Evolutionary conservation across 2,113 vertebrate genomes (phyloP).

Genomic region (Telmatochromis sp.): DNA sequence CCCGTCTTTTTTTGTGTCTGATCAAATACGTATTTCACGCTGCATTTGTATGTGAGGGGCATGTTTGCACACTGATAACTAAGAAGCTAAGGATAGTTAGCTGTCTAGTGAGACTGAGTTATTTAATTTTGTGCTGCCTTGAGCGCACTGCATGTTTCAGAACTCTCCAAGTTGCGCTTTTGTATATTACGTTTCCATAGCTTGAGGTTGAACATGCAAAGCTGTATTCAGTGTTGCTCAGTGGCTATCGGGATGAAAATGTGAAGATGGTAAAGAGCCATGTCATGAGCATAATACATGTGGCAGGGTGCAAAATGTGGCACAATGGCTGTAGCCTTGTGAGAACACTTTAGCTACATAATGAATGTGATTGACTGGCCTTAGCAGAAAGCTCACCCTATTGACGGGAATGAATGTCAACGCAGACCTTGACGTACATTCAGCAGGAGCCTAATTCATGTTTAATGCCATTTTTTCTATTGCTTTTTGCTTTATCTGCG

Average conservation of each 20-base stretch:
- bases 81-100: background rate
- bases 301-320: background rate
- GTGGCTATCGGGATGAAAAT: background rate
- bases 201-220: background rate
- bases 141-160: background rate
- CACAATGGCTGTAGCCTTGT: conserved; percentile 45
- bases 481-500: background rate
- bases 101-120: background rate
- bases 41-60: background rate
- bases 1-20: background rate
- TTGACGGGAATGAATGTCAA: background rate
- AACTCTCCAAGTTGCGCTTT: background rate
- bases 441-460: background rate
- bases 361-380: background rate
- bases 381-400: background rate
- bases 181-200: background rate
- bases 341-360: background rate
- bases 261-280: background rate
- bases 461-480: background rate
- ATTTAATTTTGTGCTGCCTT: background rate
- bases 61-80: conserved; percentile 26
- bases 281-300: conserved; percentile 5
- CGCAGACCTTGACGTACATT: background rate
- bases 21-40: conserved; percentile 28
- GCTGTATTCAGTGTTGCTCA: background rate